Evolutionary conservation across 2,797 vertebrate genomes (phyloP), one percentile per base, ranked within the genome.

Genomic region (Melanotaenia boesemani): DNA sequence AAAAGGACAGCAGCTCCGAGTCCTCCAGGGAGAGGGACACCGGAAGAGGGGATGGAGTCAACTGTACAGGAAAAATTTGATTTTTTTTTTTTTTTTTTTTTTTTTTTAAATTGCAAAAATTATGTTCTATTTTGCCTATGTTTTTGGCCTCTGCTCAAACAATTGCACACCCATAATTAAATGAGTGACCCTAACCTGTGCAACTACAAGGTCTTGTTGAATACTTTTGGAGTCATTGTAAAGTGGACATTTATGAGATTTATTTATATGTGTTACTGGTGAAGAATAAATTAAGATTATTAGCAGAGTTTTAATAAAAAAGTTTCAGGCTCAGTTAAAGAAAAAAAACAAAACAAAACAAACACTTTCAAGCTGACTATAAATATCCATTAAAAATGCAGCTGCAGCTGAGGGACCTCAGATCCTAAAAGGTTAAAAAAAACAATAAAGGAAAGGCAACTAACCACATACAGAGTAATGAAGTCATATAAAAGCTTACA

Each of bases 1-100:
- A 98, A 82, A 98, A 98, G 32, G 95, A 95, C 55, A 98, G 92
- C 71, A 98, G 93, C 90, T 97, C 96, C 0, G 94, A 95, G 79
- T 98, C 97, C 80, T 96, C 95, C 6, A 95, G 86, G 59, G 94
- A 95, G 54, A 95, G 88, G 22, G 95, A 89, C 52, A 89, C 88
- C 0, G 92, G 94, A 6, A 90, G 90, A 46, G 91, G 94, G 65
- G 90, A 93, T 3, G 92, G 94, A 55, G 90, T 93, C 76, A 75
- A 15, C 95, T 94, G 94, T 12, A 30, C 0, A 1, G 26, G 54
- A 32, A 15, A 48, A 28, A 20, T 28, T 16, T 15, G 18, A 30
- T 6, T 15, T 18, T 28, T 30, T 6, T 30, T 32, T 4, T 6
- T 9, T 1, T 26, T 12, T 18, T 28, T 28, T 56, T 18, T 16